Percentiles rank a stretch among this genome's conserved stretches.
Evolutionary conservation across 2,797 vertebrate species (phyloP).

Genomic region (Lepidocolaptes lacrymiger): DNA sequence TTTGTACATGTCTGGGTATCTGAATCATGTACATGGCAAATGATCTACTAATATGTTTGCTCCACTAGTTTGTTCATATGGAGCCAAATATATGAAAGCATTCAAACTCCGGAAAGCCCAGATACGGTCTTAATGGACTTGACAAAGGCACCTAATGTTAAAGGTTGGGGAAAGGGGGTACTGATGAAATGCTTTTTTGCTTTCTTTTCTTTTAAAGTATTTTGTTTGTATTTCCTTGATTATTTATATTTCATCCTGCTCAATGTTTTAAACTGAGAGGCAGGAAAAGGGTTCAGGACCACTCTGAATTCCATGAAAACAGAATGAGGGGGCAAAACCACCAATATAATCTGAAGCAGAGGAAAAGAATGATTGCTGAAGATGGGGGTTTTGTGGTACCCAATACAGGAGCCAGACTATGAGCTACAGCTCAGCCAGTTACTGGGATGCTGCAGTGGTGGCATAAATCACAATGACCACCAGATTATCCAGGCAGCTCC

Average conservation of each 20-base stretch:
- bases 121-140: constrained; percentile 58
- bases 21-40: constrained; percentile 71
- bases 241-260: neutral
- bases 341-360: neutral
- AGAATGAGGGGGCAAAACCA: neutral
- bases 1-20: constrained; percentile 68
- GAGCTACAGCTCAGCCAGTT: neutral
- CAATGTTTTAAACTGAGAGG: neutral
- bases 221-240: constrained; percentile 29
- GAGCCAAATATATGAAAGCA: constrained; percentile 65
- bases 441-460: neutral
- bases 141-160: constrained; percentile 58
- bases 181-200: neutral
- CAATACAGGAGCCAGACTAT: neutral
- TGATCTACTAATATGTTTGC: constrained; percentile 73
- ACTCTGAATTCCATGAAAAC: neutral
- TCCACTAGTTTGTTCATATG: constrained; percentile 64
- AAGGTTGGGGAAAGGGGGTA: constrained; percentile 20
- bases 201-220: neutral
- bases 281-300: neutral
- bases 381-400: neutral
- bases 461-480: neutral
- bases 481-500: neutral
- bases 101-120: constrained; percentile 63
- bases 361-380: neutral